Evolutionary conservation across 2,888 invertebrate genomes (phyloP), one percentile per base, ranked within the genome.

Genomic region (Cremastinae sp.): DNA sequence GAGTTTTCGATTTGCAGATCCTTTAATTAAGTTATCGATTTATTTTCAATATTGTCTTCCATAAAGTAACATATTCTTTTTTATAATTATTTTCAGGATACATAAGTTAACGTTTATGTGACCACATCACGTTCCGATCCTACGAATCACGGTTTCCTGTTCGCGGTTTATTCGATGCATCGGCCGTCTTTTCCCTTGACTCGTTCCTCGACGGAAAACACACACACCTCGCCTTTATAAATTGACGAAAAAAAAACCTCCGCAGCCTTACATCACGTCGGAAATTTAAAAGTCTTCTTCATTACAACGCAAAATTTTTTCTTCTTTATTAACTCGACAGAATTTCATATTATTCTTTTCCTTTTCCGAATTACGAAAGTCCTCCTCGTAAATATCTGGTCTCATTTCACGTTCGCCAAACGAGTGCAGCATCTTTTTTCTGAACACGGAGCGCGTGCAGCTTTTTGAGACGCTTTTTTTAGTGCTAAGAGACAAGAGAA

Each of bases 11-110:
- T 73, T 73, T 72, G 74, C 35, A 74, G 77, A 65, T 77, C 80
- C 78, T 83, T 88, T 87, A 88, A 88, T 88, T 87, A 86, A 87
- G 85, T 86, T 85, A 88, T 86, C 86, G 84, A 87, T 87, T 87
- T 87, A 87, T 86, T 86, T 87, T 85, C 84, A 78, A 82, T 83
- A 86, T 84, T 84, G 82, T 83, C 77, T 69, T 65, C 71, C 76
- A 76, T 81, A 78, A 80, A 82, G 47, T 70, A 43, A 16, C n/a
- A 5, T 59, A 61, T 77, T 71, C 75, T 61, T 49, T 35, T 16
- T 20, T n/a, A 8, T 45, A 35, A 49, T 62, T 45, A 3, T 55
- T 47, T 58, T 61, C 16, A 37, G 9, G 56, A 16, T 66, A 64
- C 73, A 73, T 80, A 82, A 83, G 81, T 79, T 74, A 81, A 70